These are phyloP conservation scores for Cheilosia variabilis DNA, from an alignment of 2,888 invertebrate species.

Conservation along the genomic window DNA sequence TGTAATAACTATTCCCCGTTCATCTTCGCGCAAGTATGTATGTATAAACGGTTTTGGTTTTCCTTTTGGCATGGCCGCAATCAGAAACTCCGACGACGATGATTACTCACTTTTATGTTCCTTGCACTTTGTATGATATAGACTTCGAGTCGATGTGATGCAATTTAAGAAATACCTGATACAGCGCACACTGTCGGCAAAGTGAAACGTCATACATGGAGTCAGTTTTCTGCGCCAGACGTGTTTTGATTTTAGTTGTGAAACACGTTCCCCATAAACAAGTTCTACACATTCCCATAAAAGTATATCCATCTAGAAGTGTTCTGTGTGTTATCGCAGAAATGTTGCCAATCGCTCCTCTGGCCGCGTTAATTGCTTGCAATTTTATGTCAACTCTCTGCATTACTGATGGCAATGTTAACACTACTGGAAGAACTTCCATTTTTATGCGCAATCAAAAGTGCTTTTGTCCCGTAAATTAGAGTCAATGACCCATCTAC, in stretches of 20 bases:
- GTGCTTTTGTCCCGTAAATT: conserved; percentile 64
- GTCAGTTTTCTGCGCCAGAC: not conserved
- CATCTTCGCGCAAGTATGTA: too few species aligned
- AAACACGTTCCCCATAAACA: conserved; percentile 36
- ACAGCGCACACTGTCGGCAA: conserved; percentile 18
- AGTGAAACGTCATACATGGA: conserved; percentile 6
- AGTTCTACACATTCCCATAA: not conserved
- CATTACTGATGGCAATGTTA: conserved; percentile 4
- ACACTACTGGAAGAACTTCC: conserved; percentile 16
- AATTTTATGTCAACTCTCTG: conserved; percentile 53
- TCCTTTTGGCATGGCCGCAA: not conserved
- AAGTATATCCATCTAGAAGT: not conserved
- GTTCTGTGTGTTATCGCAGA: conserved; percentile 1
- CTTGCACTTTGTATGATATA: conserved; percentile 2
- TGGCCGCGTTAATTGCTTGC: conserved; percentile 57
- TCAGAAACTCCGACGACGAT: conserved; percentile 22
- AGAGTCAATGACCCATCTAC: not conserved
- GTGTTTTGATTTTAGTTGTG: conserved; percentile 38
- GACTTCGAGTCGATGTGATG: not conserved
- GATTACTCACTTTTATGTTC: conserved; percentile 32
- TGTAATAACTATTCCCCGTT: not conserved
- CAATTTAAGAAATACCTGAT: conserved; percentile 21
- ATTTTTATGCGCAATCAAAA: conserved; percentile 39
- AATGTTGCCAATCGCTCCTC: conserved; percentile 33
- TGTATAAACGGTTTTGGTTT: not conserved